Conservation (phyloP, 2,888 invertebrate species). For the Endotricha flammealis region DNA sequence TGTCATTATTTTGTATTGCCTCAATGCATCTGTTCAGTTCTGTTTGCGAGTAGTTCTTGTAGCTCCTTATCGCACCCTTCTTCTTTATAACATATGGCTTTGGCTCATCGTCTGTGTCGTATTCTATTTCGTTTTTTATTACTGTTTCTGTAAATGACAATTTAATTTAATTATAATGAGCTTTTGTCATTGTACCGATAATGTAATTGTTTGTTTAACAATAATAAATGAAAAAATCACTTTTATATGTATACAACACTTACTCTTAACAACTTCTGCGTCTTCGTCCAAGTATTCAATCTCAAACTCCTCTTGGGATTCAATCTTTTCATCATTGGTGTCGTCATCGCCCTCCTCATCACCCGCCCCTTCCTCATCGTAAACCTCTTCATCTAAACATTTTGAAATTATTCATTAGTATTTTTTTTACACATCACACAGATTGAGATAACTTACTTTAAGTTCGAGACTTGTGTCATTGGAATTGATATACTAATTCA, state of each 20-base stretch:
- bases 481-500: too few species aligned
- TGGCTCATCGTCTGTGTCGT: not conserved
- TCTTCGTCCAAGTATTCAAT: conserved; percentile 37
- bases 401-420: too few species aligned
- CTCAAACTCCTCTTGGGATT: conserved; percentile 22
- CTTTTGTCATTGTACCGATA: too few species aligned
- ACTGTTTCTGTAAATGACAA: not conserved
- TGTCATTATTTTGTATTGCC: conserved; percentile 20
- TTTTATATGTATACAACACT: not conserved
- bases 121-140: not conserved
- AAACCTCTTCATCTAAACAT: not conserved
- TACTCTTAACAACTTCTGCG: conserved; percentile 8
- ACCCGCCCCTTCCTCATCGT: not conserved
- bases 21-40: conserved; percentile 32
- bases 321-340: conserved; percentile 7
- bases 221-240: too few species aligned
- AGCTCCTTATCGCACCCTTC: conserved; percentile 10
- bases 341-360: conserved; percentile 5
- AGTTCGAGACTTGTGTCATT: too few species aligned
- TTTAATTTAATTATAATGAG: too few species aligned
- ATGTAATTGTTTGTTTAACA: too few species aligned
- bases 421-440: too few species aligned
- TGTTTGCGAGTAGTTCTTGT: conserved; percentile 37
- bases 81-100: too few species aligned
- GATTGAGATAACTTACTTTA: too few species aligned